Base-by-base conservation (phyloP, 2,797 vertebrate genomes). In the Ceyx erithaca region DNA sequence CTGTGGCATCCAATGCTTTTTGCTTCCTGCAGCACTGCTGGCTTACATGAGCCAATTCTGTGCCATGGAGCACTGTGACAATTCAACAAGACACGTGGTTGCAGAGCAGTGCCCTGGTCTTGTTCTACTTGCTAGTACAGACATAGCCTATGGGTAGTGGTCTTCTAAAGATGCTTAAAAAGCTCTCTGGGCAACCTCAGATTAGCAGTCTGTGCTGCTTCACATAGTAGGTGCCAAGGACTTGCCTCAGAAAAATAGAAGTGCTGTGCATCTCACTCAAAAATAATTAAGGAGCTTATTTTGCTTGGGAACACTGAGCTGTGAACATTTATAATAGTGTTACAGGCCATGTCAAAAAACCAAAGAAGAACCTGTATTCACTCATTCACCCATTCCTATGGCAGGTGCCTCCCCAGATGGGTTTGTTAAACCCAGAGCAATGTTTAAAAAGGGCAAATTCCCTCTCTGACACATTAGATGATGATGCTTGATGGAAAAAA, bases 141-240 rank as follows among this genome's bases (percentile, higher is more conserved):
- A 79, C 3, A 4, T 52, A 61, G 62, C 62, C 66, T 78, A 7
- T 10, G 52, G 67, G 33, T 31, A 80, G 0, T 30, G 28, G 54
- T 30, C 18, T 78, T 62, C 63, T 69, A 69, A 68, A 91, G n/a
- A n/a, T n/a, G n/a, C n/a, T 79, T 76, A 69, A 88, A 91, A 90
- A 23, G 46, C 30, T 77, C 23, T 51, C 28, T 46, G 51, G 13
- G 41, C 21, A 59, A 52, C 54, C 14, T 15, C 8, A 54, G 4
- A 46, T 67, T 28, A 70, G 30, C 48, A 54, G 7, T 35, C 78
- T 79, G 45, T 57, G 51, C 6, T 77, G 26, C 31, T 48, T 58
- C 66, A 28, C 21, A 33, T 19, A 63, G 1, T 5, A 45, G 5
- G 12, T 80, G 19, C 45, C 41, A 55, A 80, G n/a, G 54, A 54